Evolutionary conservation across 2,888 invertebrate species (phyloP).

Genomic region (Dicyrtomina minuta): DNA sequence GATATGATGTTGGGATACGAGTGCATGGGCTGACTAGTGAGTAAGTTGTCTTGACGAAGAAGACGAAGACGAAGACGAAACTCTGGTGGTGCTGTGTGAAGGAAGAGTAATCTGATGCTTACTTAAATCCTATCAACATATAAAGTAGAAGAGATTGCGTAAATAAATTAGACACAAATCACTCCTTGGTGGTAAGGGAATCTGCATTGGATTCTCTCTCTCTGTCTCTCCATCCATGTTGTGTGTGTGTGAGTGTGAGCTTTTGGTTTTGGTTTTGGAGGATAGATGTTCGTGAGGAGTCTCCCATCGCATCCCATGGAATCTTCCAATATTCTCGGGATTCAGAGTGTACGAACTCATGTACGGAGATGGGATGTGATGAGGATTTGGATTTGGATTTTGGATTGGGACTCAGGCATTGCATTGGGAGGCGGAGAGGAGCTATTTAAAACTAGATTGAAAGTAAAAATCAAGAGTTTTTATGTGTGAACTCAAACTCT

Average conservation of each 20-base stretch:
- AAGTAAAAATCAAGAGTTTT: constrained; percentile 14
- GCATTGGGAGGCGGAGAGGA: not conserved
- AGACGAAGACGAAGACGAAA: too few relatives aligned
- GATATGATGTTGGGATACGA: too few relatives aligned
- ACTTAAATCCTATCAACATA: constrained; percentile 12
- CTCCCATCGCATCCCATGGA: too few relatives aligned
- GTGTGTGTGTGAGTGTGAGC: not conserved
- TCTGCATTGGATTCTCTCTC: not conserved
- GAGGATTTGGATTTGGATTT: not conserved
- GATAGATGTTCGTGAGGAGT: too few relatives aligned
- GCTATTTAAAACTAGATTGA: constrained; percentile 22
- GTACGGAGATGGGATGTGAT: not conserved
- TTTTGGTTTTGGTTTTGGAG: too few relatives aligned
- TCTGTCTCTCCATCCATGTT: not conserved
- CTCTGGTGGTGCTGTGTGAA: too few relatives aligned
- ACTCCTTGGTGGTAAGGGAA: not conserved
- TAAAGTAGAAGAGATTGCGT: constrained; percentile 12
- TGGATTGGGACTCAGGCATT: not conserved
- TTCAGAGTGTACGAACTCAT: too few relatives aligned
- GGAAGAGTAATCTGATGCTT: constrained; percentile 12
- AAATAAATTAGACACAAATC: constrained; percentile 9
- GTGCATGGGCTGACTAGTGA: too few relatives aligned
- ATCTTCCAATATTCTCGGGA: not conserved
- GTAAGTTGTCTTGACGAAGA: too few relatives aligned
- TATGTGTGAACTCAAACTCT: constrained; percentile 9